Evolutionary conservation across 2,113 vertebrate genomes (phyloP).

Genomic region (Gymnogyps californianus): DNA sequence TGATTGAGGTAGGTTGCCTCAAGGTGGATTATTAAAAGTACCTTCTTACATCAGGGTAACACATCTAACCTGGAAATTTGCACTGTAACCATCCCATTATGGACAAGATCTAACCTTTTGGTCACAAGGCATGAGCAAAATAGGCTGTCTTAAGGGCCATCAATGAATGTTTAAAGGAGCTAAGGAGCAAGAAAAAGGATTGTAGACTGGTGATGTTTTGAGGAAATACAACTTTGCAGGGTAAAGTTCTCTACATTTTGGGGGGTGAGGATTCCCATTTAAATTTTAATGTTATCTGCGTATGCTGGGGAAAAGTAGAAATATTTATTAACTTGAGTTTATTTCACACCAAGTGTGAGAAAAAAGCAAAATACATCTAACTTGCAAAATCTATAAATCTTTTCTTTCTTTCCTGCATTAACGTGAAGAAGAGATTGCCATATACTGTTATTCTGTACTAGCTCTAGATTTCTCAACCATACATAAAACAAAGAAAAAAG

Average conservation of each 20-base stretch:
- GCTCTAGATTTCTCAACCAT: not conserved
- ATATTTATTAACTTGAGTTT: not conserved
- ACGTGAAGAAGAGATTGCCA: not conserved
- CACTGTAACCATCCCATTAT: not conserved
- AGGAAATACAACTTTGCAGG: not conserved
- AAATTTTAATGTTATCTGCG: not conserved
- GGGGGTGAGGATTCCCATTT: not conserved
- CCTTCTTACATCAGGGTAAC: not conserved
- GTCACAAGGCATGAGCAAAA: not conserved
- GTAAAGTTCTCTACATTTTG: not conserved
- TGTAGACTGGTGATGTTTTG: not conserved
- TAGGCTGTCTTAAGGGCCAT: not conserved
- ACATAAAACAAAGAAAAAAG: not conserved
- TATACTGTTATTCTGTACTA: not conserved
- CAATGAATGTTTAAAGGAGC: not conserved
- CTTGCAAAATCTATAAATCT: not conserved
- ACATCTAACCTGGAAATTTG: not conserved
- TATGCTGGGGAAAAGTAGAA: not conserved
- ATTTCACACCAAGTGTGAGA: not conserved
- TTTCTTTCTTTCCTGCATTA: not conserved
- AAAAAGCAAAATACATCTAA: not conserved
- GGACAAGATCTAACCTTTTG: not conserved
- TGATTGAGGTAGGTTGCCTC: not conserved
- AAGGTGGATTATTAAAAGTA: not conserved
- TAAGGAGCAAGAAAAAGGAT: not conserved